Evolutionary conservation across 2,888 invertebrate species (phyloP), one percentile per base, ranked within the genome.

Genomic region (Aphidoletes aphidimyza): DNA sequence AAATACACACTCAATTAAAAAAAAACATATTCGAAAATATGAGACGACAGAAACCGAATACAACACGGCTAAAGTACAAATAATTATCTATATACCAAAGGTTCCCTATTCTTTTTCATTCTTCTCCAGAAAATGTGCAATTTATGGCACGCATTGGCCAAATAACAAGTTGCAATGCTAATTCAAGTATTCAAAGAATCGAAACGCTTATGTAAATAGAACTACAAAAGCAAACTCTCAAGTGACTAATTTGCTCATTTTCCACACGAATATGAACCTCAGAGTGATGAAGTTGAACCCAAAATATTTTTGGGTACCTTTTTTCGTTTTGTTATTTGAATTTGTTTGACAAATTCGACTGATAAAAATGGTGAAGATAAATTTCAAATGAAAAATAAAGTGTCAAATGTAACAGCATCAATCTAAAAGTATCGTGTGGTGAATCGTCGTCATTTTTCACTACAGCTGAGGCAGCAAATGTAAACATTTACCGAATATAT

Each of bases 131-230:
- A 69, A 11, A 30, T 30, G 30, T 30, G 69, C 54, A 69, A 30
- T 69, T 34, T 69, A 69, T 69, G 30, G 69, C 69, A 69, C 34
- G n/a, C n/a, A n/a, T n/a, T n/a, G n/a, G n/a, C n/a, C n/a, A n/a
- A n/a, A n/a, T n/a, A n/a, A n/a, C n/a, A 14, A 30, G 2, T 30
- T 34, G 30, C 30, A 30, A 19, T 47, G 17, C 5, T 22, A n/a
- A 26, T 26, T 54, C 54, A 26, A 54, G 54, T 54, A 26, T 54
- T 54, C 54, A 14, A 17, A 69, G n/a, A 69, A 30, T 2, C 3
- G 5, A 69, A 30, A 30, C 34, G 54, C 22, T 54, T 22, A 26
- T 2, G 11, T 54, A 54, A 54, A 54, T 26, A 54, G 5, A 11
- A 5, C 54, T 26, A 54, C 69, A 30, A 30, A 3, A 26, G 22